A percentile compares a stretch with the other conserved stretches of the same genome.
Conservation (phyloP, 2,888 invertebrate genomes). For the Heterodera filipjevi region DNA sequence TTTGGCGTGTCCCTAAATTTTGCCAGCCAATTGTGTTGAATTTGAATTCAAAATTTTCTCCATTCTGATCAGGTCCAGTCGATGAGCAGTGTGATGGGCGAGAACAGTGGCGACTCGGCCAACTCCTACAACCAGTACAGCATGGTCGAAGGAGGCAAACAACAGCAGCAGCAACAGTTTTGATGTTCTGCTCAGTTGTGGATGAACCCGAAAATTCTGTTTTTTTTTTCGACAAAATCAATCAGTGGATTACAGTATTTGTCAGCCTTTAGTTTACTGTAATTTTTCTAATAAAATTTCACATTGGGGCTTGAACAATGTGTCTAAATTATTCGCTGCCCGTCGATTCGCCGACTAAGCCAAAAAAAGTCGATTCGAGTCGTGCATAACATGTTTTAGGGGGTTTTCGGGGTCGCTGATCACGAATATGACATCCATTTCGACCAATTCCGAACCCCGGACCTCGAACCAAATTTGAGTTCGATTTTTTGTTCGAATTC, state of each 20-base stretch:
- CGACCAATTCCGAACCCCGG: too few relatives aligned
- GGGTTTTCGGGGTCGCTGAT: too few relatives aligned
- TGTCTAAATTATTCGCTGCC: too few relatives aligned
- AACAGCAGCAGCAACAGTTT: neutral
- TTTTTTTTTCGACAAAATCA: neutral
- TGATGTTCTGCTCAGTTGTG: neutral
- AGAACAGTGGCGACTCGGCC: neutral
- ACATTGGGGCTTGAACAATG: neutral
- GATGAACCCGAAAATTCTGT: neutral
- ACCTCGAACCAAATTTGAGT: too few relatives aligned
- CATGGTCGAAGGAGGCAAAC: neutral
- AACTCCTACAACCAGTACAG: conserved; percentile 3
- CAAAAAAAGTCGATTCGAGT: too few relatives aligned
- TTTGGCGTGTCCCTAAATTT: too few relatives aligned
- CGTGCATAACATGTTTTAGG: too few relatives aligned
- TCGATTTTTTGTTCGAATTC: too few relatives aligned
- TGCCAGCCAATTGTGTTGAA: too few relatives aligned
- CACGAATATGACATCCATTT: too few relatives aligned
- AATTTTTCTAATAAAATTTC: neutral
- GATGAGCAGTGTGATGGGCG: neutral
- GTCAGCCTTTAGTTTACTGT: neutral
- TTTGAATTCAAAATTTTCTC: too few relatives aligned
- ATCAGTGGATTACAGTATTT: neutral
- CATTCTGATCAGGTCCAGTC: neutral
- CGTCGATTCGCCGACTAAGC: too few relatives aligned